These are phyloP conservation scores for Drosophila burlai DNA, from an alignment of 1,140 invertebrate genomes.

Conservation along the genomic window DNA sequence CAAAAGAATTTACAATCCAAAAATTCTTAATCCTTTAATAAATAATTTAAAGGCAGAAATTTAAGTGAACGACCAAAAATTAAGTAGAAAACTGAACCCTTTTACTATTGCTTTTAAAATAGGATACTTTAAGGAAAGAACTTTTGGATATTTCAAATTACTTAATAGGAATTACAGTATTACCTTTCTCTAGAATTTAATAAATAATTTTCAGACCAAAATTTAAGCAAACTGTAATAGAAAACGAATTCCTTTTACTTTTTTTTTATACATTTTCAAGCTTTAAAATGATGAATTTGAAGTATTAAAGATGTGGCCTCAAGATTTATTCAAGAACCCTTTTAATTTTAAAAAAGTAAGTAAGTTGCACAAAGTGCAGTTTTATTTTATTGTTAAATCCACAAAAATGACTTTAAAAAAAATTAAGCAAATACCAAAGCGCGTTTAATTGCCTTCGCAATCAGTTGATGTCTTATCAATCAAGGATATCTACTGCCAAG, in stretches of 20 bases:
- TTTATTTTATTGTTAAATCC: too few relatives aligned
- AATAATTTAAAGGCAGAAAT: neutral
- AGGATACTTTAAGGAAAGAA: too few relatives aligned
- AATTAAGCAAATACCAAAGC: neutral
- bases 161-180: neutral
- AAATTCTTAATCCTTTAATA: neutral
- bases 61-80: neutral
- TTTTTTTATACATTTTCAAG: too few relatives aligned
- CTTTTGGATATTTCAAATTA: neutral
- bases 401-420: neutral
- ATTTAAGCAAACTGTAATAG: neutral
- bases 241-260: too few relatives aligned
- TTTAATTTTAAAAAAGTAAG: too few relatives aligned
- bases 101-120: too few relatives aligned
- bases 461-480: conserved; percentile 1
- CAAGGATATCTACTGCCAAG: neutral
- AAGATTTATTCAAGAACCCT: too few relatives aligned
- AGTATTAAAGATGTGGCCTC: too few relatives aligned
- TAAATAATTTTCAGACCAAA: neutral
- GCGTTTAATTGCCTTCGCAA: neutral
- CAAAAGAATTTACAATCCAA: neutral
- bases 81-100: too few relatives aligned
- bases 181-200: neutral
- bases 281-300: too few relatives aligned
- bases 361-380: too few relatives aligned